phyloP scores from a whole-genome alignment of 2,797 vertebrate genomes.

The Gymnodraco acuticeps region DNA sequence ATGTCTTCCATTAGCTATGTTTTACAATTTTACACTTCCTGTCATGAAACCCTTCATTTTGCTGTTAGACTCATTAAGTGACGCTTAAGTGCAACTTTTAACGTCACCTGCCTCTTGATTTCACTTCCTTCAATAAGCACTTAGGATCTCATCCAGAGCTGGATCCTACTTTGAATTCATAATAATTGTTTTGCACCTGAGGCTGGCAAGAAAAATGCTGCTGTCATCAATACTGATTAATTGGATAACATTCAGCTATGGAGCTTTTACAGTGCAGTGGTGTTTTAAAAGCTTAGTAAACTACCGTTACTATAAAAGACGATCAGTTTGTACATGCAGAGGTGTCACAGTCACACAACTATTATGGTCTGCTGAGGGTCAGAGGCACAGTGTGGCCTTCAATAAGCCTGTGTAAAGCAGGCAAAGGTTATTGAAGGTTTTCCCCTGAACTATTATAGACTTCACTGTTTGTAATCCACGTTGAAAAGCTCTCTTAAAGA shows the following conservation, averaged over 20 bases:
- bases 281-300: constrained; percentile 20
- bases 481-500: constrained; percentile 1
- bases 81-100: constrained; percentile 31
- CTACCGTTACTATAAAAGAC: neutral
- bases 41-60: constrained; percentile 1
- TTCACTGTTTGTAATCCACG: constrained; percentile 1
- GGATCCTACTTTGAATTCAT: constrained; percentile 30
- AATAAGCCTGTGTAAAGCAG: constrained; percentile 24
- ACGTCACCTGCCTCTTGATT: constrained; percentile 25
- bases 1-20: constrained; percentile 56
- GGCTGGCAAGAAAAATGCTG: constrained; percentile 36
- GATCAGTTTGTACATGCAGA: constrained; percentile 1
- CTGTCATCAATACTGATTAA: constrained; percentile 20
- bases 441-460: neutral
- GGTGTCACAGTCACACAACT: constrained; percentile 2
- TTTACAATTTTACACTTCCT: constrained; percentile 3
- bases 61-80: constrained; percentile 18
- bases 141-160: constrained; percentile 18
- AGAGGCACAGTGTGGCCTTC: constrained; percentile 9
- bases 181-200: constrained; percentile 46
- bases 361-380: constrained; percentile 33
- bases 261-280: neutral
- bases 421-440: constrained; percentile 26
- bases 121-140: constrained; percentile 20
- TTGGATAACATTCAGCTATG: constrained; percentile 13